A percentile compares a stretch with the other conserved stretches of the same genome.
phyloP scores from a whole-genome alignment of 2,888 invertebrate species.

The Unio delphinus region DNA sequence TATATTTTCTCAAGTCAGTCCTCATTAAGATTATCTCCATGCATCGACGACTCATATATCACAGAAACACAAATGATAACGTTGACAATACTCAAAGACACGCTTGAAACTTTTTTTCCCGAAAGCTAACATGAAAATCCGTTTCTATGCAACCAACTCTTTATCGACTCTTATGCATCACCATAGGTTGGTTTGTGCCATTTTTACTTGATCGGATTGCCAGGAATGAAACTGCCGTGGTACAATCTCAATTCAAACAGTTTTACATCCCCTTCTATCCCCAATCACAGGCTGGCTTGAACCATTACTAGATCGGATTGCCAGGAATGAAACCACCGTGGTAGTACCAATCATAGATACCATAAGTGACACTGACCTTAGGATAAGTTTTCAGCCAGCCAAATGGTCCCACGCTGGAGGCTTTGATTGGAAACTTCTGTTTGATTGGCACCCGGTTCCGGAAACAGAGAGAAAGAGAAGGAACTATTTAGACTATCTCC shows the following conservation, averaged over 20 bases:
- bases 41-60: too few species aligned
- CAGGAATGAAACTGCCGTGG: conserved; percentile 77
- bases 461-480: conserved; percentile 18
- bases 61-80: too few species aligned
- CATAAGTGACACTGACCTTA: conserved; percentile 92
- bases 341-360: conserved; percentile 97
- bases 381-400: conserved; percentile 73
- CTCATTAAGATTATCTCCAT: too few species aligned
- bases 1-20: too few species aligned
- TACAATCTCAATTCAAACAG: conserved; percentile 64
- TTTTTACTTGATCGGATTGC: conserved; percentile 87
- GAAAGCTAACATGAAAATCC: too few species aligned
- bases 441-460: conserved; percentile 83
- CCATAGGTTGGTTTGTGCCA: conserved; percentile 91
- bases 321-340: conserved; percentile 77
- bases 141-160: too few species aligned
- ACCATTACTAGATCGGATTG: conserved; percentile 90
- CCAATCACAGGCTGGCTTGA: conserved; percentile 86
- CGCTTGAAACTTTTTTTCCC: too few species aligned
- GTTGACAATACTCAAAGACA: too few species aligned
- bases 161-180: neutral
- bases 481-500: conserved; percentile 11
- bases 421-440: conserved; percentile 80
- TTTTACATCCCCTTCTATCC: too few species aligned
- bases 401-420: conserved; percentile 73